phyloP scores from a whole-genome alignment of 2,113 vertebrate genomes.

The Lophura nycthemera region DNA sequence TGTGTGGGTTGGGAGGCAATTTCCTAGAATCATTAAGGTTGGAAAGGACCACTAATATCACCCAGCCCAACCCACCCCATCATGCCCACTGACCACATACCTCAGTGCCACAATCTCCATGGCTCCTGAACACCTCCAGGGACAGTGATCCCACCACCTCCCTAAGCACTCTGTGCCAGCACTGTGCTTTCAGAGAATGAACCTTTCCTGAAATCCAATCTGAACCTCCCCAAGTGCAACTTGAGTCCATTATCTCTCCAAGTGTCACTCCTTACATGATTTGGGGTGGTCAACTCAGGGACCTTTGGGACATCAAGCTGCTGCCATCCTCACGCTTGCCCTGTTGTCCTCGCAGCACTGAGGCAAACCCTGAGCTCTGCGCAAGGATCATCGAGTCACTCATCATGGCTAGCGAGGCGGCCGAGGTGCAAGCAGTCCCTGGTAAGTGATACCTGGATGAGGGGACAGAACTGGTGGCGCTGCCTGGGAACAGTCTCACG shows the following conservation, averaged over 20 bases:
- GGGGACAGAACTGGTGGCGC: background rate
- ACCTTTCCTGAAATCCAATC: no score
- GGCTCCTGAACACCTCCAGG: no score
- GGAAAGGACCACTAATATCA: no score
- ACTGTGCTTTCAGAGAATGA: no score
- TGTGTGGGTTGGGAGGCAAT: background rate
- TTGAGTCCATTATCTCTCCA: no score
- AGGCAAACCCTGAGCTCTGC: constrained; percentile 78
- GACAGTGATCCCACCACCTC: no score
- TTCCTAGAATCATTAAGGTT: no score
- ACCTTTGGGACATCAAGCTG: fast-evolving
- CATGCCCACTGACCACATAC: no score
- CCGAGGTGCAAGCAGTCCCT: constrained; percentile 78
- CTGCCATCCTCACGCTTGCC: background rate
- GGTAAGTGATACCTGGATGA: constrained; percentile 66
- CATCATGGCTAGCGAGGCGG: constrained; percentile 70
- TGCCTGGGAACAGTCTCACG: background rate
- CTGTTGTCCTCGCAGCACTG: constrained; percentile 55
- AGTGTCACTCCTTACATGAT: background rate
- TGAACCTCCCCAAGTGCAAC: no score
- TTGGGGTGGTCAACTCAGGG: background rate
- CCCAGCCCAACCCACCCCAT: no score
- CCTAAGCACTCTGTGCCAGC: no score
- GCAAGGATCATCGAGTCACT: constrained; percentile 83
- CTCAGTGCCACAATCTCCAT: no score